Evolutionary conservation across 1,140 invertebrate species (phyloP), one percentile per base, ranked within the genome.

Genomic region (Bursaphelenchus mucronatus): DNA sequence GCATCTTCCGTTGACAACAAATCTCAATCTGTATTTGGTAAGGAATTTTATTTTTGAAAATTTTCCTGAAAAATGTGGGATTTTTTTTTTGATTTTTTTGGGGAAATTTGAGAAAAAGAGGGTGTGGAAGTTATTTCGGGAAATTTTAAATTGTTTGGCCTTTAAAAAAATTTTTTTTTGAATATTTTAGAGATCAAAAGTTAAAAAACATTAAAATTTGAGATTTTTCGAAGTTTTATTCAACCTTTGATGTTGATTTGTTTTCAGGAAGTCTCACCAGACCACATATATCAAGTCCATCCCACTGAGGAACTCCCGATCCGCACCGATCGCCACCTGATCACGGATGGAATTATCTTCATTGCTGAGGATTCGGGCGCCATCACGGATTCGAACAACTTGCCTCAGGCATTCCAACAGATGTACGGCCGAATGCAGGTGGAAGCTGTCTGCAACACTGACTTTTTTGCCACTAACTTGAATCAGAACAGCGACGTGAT

Each of bases 301-400:
- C 73, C 72, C n/a, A 73, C 76, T 17, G 8, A 13, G 7, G 15
- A 47, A 4, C 63, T 47, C 15, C 11, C 61, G 8, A 58, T 72
- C 21, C 69, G 69, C 8, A 2, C 10, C n/a, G 47, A 70, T 51
- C 19, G 46, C 45, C 55, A 47, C 11, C 44, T 79, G 15, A 19
- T 58, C 10, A 67, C 57, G 5, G 77, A 78, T 53, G 74, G 73
- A 17, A 61, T 51, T 1, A 76, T 76, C 17, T 15, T 76, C 0
- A 66, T 76, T 21, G 55, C 74, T 17, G 74, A 76, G 45, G 49
- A 62, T n/a, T 45, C 63, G 5, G 71, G 64, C 11, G 46, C 58
- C 11, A 61, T 66, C 8, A 61, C 63, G 6, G 17, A 21, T 1
- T 40, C 17, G 10, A 66, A 71, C 44, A 63, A 61, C 61, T 61